Percentiles rank a stretch among this genome's conserved stretches.
Evolutionary conservation across 2,113 vertebrate genomes (phyloP).

Genomic region (Callipepla squamata): DNA sequence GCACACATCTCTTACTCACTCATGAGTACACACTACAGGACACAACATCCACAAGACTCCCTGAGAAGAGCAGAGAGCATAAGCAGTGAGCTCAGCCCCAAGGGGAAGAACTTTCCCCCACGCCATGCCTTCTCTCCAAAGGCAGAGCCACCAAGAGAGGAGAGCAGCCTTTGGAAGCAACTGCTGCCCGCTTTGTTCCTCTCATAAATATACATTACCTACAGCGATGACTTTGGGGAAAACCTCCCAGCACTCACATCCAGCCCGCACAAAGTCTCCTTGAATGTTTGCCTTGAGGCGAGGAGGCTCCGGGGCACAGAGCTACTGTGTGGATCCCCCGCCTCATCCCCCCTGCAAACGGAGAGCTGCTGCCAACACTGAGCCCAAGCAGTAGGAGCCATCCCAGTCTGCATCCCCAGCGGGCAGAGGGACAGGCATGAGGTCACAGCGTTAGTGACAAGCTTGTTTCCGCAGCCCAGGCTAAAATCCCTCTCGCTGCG

Average conservation of each 20-base stretch:
- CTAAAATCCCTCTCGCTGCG: slow-evolving; percentile 20
- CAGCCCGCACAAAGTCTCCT: slow-evolving; percentile 39
- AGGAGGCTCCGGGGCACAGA: slow-evolving; percentile 25
- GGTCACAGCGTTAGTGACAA: not conserved
- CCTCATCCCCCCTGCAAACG: not conserved
- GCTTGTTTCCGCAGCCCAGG: not conserved
- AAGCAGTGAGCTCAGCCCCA: not conserved
- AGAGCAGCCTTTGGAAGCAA: slow-evolving; percentile 23
- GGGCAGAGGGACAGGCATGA: not conserved
- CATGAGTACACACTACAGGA: not conserved
- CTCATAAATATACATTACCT: slow-evolving; percentile 67
- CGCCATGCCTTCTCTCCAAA: not conserved
- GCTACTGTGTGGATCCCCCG: not conserved
- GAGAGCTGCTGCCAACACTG: not conserved
- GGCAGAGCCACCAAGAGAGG: not conserved
- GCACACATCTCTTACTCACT: not conserved
- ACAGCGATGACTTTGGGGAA: slow-evolving; percentile 47
- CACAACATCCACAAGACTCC: fast-evolving
- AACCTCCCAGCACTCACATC: not conserved
- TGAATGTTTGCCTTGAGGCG: slow-evolving; percentile 47
- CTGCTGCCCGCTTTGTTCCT: slow-evolving; percentile 28
- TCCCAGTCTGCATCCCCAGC: slow-evolving; percentile 22
- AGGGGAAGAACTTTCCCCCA: not conserved
- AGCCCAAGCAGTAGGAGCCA: not conserved
- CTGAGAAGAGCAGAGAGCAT: not conserved